Percentiles rank a stretch among this genome's conserved stretches.
Evolutionary conservation across 2,797 vertebrate species (phyloP).

Genomic region (Taenioides sp.): DNA sequence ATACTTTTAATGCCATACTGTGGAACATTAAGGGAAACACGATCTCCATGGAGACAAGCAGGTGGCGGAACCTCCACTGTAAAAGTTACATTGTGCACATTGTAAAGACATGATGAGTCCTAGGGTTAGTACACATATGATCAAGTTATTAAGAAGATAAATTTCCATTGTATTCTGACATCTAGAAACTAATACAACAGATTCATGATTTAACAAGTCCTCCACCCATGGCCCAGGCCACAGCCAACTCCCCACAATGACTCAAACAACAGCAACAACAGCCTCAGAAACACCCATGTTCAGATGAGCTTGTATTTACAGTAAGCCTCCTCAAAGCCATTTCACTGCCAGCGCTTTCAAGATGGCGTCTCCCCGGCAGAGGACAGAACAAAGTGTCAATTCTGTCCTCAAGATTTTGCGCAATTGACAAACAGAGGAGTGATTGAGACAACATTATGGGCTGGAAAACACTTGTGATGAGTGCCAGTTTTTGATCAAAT

Average conservation of each 20-base stretch:
- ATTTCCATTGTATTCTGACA: not conserved
- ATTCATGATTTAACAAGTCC: conserved; percentile 45
- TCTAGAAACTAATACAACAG: conserved; percentile 15
- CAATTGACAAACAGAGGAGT: conserved; percentile 5
- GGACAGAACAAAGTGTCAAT: conserved; percentile 9
- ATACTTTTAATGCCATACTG: too few species aligned
- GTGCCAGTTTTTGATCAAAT: not conserved
- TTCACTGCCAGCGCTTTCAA: not conserved
- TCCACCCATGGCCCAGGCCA: conserved; percentile 54
- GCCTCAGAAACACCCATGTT: conserved; percentile 49
- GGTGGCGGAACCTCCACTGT: too few species aligned
- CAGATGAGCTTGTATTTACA: conserved; percentile 31
- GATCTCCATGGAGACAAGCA: too few species aligned
- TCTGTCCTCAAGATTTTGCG: conserved; percentile 11
- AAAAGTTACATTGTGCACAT: too few species aligned
- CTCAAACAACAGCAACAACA: conserved; percentile 56
- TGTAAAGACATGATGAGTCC: not conserved
- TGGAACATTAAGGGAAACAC: too few species aligned
- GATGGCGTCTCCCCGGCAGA: conserved; percentile 2
- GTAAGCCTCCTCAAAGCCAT: conserved; percentile 16
- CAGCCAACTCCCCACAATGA: conserved; percentile 54
- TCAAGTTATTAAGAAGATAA: not conserved
- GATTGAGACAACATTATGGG: not conserved
- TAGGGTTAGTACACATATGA: not conserved
- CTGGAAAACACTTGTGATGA: conserved; percentile 8